Conservation (phyloP, 2,797 vertebrate species). For the Ctenopoma kingsleyae region DNA sequence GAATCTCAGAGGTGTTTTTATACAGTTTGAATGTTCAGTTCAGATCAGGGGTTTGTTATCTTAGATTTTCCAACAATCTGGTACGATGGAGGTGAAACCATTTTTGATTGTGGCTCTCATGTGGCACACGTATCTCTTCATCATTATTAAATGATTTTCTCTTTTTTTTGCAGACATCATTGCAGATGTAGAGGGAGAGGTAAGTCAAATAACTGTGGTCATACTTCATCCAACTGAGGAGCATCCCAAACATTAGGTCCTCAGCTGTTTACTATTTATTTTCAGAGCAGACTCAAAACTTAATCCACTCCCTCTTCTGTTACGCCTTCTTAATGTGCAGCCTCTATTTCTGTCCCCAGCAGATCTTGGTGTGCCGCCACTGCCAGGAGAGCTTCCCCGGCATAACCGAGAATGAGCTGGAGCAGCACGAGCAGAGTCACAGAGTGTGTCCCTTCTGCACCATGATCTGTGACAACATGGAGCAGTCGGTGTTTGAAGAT, state of each 20-base stretch:
- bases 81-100: too few species aligned
- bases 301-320: conserved; percentile 55
- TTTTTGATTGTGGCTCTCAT: too few species aligned
- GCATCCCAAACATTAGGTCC: neutral
- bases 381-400: conserved; percentile 82
- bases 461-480: conserved; percentile 80
- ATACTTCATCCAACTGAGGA: neutral
- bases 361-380: conserved; percentile 69
- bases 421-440: conserved; percentile 81
- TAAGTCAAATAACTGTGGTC: conserved; percentile 20
- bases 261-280: conserved; percentile 58
- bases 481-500: conserved; percentile 80
- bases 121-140: too few species aligned
- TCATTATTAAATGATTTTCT: neutral
- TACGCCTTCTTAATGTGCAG: conserved; percentile 9
- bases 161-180: conserved; percentile 41
- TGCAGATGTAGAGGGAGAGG: conserved; percentile 55
- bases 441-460: conserved; percentile 84
- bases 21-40: too few species aligned
- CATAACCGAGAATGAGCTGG: conserved; percentile 76
- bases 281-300: conserved; percentile 34
- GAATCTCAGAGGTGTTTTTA: too few species aligned
- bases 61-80: too few species aligned
- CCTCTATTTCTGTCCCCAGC: conserved; percentile 51
- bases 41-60: too few species aligned